Conservation (phyloP, 2,888 invertebrate species). For the Acanthosepion esculentum region DNA sequence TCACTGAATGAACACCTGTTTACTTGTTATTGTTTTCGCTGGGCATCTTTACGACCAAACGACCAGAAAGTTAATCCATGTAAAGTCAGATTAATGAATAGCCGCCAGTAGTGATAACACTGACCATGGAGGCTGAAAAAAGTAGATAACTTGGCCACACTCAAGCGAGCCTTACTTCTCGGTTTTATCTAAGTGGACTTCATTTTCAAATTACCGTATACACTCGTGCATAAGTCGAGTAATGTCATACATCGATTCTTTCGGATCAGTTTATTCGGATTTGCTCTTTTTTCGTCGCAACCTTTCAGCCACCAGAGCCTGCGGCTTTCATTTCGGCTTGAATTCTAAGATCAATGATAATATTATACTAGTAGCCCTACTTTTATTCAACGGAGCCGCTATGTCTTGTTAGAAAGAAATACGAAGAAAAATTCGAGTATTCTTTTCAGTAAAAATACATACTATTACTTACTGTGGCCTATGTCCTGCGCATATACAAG, state of each 20-base stretch:
- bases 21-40: background rate
- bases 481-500: too few relatives aligned
- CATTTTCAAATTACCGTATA: background rate
- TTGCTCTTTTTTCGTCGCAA: too few relatives aligned
- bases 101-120: background rate
- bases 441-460: too few relatives aligned
- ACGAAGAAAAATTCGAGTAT: too few relatives aligned
- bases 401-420: too few relatives aligned
- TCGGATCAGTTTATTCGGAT: too few relatives aligned
- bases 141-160: background rate
- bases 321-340: too few relatives aligned
- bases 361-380: too few relatives aligned
- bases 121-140: background rate
- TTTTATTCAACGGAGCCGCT: too few relatives aligned
- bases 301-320: too few relatives aligned
- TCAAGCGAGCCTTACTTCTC: background rate
- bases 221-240: background rate
- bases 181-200: background rate
- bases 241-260: background rate
- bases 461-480: too few relatives aligned
- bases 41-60: background rate
- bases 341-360: too few relatives aligned
- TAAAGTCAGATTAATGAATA: background rate
- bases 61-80: constrained; percentile 33
- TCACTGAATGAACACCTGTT: background rate